Evolutionary conservation across 2,797 vertebrate genomes (phyloP).

Genomic region (Epinephelus coioides): DNA sequence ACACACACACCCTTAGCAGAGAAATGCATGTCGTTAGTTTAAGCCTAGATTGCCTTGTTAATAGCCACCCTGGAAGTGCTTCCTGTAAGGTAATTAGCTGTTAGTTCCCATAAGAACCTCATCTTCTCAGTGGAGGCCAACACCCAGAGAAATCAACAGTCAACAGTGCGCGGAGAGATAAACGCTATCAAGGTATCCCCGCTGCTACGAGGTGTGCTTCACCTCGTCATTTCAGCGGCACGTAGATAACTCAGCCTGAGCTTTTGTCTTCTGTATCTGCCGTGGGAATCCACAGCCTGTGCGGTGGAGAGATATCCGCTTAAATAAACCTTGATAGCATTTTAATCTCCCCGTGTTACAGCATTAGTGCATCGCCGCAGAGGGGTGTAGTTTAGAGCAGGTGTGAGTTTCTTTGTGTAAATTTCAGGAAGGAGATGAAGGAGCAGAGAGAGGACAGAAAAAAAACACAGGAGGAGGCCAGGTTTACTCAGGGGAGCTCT

Average conservation of each 20-base stretch:
- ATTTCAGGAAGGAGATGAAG: slow-evolving; percentile 54
- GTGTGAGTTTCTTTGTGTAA: slow-evolving; percentile 60
- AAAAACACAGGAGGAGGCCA: slow-evolving; percentile 53
- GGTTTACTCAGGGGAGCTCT: slow-evolving; percentile 82
- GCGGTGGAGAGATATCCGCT: slow-evolving; percentile 16
- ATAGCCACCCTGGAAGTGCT: slow-evolving; percentile 64
- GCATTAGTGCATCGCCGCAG: slow-evolving; percentile 70
- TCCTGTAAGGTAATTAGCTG: slow-evolving; percentile 74
- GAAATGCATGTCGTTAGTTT: slow-evolving; percentile 66
- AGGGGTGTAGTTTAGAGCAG: slow-evolving; percentile 49
- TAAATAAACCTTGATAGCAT: slow-evolving; percentile 74
- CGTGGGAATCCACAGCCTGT: slow-evolving; percentile 21
- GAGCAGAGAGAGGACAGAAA: slow-evolving; percentile 50
- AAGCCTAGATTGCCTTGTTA: slow-evolving; percentile 70
- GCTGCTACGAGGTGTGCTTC: slow-evolving; percentile 41
- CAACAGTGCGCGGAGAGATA: slow-evolving; percentile 59
- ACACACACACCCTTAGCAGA: slow-evolving; percentile 22
- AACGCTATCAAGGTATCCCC: slow-evolving; percentile 75
- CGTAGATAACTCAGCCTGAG: slow-evolving; percentile 39
- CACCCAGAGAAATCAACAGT: slow-evolving; percentile 69
- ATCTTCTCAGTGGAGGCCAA: slow-evolving; percentile 60
- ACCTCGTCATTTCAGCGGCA: slow-evolving; percentile 35
- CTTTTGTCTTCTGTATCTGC: slow-evolving; percentile 41
- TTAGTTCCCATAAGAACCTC: slow-evolving; percentile 67
- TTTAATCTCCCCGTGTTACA: slow-evolving; percentile 62